Conservation (phyloP, 2,888 invertebrate genomes). For the Lamellibrachia columna region DNA sequence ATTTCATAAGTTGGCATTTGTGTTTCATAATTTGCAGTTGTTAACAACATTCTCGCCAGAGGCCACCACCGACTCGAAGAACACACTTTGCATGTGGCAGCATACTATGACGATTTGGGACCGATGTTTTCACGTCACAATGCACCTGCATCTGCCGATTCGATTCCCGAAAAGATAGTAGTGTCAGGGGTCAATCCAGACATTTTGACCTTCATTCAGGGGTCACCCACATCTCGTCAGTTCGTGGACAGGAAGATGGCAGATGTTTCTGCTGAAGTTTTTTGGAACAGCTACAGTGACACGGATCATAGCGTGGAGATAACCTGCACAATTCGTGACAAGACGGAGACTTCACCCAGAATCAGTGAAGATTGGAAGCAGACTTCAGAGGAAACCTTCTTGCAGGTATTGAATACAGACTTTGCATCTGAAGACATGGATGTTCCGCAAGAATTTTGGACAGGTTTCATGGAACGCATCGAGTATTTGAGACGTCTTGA, state of each 20-base stretch:
- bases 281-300: neutral
- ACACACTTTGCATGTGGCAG: neutral
- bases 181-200: neutral
- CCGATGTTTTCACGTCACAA: slow-evolving; percentile 23
- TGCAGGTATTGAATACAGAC: neutral
- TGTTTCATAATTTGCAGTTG: neutral
- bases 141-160: neutral
- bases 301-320: neutral
- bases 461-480: neutral
- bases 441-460: neutral
- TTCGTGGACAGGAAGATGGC: neutral
- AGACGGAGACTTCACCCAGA: neutral
- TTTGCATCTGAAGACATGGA: neutral
- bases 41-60: slow-evolving; percentile 6
- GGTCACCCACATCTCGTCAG: neutral
- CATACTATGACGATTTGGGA: neutral
- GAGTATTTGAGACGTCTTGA: neutral
- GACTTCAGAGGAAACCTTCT: neutral
- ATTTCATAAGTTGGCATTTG: neutral
- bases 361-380: neutral
- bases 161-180: slow-evolving; percentile 7
- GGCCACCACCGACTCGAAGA: neutral
- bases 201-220: neutral
- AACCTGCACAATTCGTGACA: neutral
- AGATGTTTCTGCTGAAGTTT: neutral